phyloP scores from a whole-genome alignment of 2,797 vertebrate species.

The Melanotaenia parkinsoni region DNA sequence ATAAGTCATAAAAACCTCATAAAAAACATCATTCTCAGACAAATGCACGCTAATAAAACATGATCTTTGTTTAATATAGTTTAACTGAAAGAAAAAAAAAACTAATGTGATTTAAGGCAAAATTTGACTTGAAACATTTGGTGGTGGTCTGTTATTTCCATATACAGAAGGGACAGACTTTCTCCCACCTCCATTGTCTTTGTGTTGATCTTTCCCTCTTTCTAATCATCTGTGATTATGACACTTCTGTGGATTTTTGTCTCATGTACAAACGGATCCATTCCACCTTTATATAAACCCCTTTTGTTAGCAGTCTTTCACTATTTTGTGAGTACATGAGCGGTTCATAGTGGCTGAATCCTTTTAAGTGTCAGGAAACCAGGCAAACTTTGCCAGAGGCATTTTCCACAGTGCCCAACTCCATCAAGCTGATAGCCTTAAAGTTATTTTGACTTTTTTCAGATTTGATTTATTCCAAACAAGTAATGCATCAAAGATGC shows the following conservation, averaged over 20 bases:
- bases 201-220: constrained; percentile 2
- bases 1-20: background rate
- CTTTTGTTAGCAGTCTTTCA: constrained; percentile 31
- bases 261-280: background rate
- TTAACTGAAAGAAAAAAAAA: no score
- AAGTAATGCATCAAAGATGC: constrained; percentile 61
- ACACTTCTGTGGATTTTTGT: constrained; percentile 7
- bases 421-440: constrained; percentile 58
- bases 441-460: constrained; percentile 55
- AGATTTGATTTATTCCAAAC: constrained; percentile 68
- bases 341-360: constrained; percentile 26
- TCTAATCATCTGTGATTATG: constrained; percentile 12
- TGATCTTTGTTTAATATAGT: no score
- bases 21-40: background rate
- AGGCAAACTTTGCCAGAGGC: constrained; percentile 47
- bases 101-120: no score
- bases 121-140: background rate
- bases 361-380: constrained; percentile 40
- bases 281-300: constrained; percentile 10
- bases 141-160: background rate
- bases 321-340: constrained; percentile 26
- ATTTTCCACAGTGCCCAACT: constrained; percentile 38
- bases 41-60: background rate
- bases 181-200: background rate
- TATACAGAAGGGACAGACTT: background rate